Percentiles rank a stretch among this genome's conserved stretches.
Conservation (phyloP, 2,113 vertebrate genomes). For the Agelaius phoeniceus region DNA sequence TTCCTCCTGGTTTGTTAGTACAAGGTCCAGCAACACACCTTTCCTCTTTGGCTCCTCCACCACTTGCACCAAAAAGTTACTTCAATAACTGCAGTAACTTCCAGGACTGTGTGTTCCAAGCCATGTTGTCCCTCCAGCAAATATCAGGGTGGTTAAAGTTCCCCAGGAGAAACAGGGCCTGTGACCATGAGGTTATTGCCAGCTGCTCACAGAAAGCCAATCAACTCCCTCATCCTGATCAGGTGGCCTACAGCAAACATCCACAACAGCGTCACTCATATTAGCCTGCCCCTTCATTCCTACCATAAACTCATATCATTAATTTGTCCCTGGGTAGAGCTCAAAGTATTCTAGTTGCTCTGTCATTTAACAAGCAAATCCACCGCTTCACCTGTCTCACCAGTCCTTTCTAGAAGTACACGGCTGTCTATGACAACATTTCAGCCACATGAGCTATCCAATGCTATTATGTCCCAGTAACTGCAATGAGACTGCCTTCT, state of each 20-base stretch:
- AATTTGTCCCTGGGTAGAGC: neutral
- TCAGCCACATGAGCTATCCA: neutral
- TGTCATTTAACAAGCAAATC: neutral
- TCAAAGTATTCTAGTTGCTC: neutral
- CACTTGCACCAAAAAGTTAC: neutral
- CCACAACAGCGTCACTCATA: neutral
- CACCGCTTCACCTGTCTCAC: neutral
- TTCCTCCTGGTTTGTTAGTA: neutral
- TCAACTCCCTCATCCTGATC: neutral
- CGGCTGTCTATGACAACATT: neutral
- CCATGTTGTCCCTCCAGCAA: rapidly evolving
- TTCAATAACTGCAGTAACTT: neutral
- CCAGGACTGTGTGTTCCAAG: neutral
- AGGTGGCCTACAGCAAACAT: neutral
- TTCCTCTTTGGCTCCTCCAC: neutral
- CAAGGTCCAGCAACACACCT: neutral
- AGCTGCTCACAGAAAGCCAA: neutral
- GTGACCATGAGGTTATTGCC: neutral
- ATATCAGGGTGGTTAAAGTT: neutral
- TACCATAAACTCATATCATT: no score
- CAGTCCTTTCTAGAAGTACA: neutral
- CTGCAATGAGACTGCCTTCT: neutral
- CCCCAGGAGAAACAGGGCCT: neutral
- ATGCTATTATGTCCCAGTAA: no score
- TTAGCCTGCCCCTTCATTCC: neutral